Base-by-base conservation (phyloP, 2,113 vertebrate genomes). In the Macaca mulatta region DNA sequence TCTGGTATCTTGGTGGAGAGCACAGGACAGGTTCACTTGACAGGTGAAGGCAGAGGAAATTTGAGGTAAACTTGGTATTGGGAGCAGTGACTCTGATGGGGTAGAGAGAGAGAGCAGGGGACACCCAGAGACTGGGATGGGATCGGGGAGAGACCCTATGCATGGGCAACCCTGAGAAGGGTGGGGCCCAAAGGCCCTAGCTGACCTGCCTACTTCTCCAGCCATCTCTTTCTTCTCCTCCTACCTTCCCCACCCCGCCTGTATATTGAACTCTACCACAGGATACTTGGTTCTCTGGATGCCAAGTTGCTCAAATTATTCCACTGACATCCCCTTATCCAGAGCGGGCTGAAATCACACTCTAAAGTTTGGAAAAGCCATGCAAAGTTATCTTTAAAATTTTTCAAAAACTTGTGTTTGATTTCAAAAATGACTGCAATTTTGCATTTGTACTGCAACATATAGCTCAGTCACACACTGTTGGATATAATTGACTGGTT, bases 401-500 rank as follows among this genome's bases (percentile, higher is more conserved):
- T 6, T 38, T 64, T 57, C 67, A 69, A 82, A 32, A 45, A 7
- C 45, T 55, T 69, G 18, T 2, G 8, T 57, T 77, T 83, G 38
- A 40, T 82, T 88, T 90, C 1, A 9, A 81, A 92, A 82, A 30
- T 1, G 64, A 45, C 2, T 25, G 16, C 3, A 23, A 17, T 23
- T 64, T 83, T 88, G 84, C 57, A 55, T 90, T 55, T 75, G 48
- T 80, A 38, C 30, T 14, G 55, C 45, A 35, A 64, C 80, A 57
- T 18, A 30, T 22, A 55, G 38, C 18, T 11, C 27, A 80, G 48
- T 16, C 43, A 67, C 38, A 27, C 8, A 8, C 8, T 70, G 48
- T 25, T 38, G n/a, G 32, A 23, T 64, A 13, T 25, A 11, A 20
- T 3, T 23, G 23, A 25, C 32, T 11, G 0, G 2, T 10, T 4